Conservation (phyloP, 1,140 invertebrate genomes). For the Bombus vancouverensis region DNA sequence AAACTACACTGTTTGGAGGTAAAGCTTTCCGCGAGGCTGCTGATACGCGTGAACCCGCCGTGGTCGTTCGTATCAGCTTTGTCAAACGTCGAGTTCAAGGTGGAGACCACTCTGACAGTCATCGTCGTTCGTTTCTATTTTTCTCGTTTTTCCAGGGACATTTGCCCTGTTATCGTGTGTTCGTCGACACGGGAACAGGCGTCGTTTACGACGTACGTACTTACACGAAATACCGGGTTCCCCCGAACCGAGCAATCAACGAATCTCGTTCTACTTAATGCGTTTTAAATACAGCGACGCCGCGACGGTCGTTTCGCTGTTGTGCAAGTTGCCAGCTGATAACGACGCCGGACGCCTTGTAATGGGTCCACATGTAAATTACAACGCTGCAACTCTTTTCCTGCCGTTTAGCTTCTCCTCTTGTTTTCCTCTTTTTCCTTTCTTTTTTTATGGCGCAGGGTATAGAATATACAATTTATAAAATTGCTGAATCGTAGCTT, state of each 20-base stretch:
- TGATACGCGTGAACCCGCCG: not conserved
- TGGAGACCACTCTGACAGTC: not conserved
- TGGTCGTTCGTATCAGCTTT: constrained; percentile 11
- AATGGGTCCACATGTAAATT: constrained; percentile 1
- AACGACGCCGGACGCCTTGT: constrained; percentile 7
- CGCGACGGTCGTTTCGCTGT: constrained; percentile 3
- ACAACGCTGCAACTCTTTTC: not conserved
- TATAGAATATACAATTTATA: not conserved
- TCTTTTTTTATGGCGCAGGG: not conserved
- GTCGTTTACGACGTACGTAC: constrained; percentile 43
- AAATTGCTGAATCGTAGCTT: not conserved
- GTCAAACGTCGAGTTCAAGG: not conserved
- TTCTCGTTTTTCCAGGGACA: not conserved
- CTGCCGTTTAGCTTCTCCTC: not conserved
- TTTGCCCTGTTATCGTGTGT: constrained; percentile 14
- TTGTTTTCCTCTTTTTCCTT: accelerated
- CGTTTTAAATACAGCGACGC: constrained; percentile 36
- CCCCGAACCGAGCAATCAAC: constrained; percentile 19
- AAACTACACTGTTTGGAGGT: not conserved
- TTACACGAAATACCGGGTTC: not conserved
- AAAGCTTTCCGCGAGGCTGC: not conserved
- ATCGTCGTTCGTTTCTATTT: constrained; percentile 7
- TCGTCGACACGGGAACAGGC: not conserved
- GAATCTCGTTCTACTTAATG: constrained; percentile 41
- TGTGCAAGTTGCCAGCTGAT: not conserved